Evolutionary conservation across 2,113 vertebrate species (phyloP).

Genomic region (Paramormyrops kingsleyae): DNA sequence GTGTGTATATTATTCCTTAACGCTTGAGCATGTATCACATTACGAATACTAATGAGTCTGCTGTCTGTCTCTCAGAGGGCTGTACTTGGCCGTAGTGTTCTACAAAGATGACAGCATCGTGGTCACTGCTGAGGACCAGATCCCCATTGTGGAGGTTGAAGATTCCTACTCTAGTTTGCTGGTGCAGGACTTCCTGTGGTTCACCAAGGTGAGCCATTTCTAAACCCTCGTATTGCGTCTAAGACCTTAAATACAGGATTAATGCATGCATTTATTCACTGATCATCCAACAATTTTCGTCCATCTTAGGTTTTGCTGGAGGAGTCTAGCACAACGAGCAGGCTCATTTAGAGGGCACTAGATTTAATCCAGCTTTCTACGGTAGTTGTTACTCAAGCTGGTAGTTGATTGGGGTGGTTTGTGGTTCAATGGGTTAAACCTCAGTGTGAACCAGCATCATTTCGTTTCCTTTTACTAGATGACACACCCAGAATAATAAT

Average conservation of each 20-base stretch:
- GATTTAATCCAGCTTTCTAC: neutral
- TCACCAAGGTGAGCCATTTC: conserved; percentile 69
- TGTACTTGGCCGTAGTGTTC: conserved; percentile 76
- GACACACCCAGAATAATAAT: neutral
- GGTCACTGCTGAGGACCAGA: conserved; percentile 83
- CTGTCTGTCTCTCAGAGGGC: conserved; percentile 55
- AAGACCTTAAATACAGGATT: neutral
- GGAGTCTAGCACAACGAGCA: neutral
- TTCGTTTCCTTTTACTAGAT: neutral
- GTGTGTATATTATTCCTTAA: neutral
- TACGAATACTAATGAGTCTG: neutral
- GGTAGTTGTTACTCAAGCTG: neutral
- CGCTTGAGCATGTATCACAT: neutral
- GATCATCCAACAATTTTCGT: neutral
- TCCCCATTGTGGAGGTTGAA: conserved; percentile 82
- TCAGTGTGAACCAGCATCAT: neutral
- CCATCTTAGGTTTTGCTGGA: neutral
- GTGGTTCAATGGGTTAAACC: neutral
- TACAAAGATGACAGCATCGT: conserved; percentile 78
- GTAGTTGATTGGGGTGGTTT: neutral
- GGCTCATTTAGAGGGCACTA: neutral
- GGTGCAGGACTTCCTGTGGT: conserved; percentile 87
- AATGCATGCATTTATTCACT: neutral
- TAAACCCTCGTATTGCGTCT: neutral
- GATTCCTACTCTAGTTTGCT: conserved; percentile 80